A percentile compares a stretch with the other conserved stretches of the same genome.
Conservation (phyloP, 2,888 invertebrate species). For the Amblyteles armatorius region DNA sequence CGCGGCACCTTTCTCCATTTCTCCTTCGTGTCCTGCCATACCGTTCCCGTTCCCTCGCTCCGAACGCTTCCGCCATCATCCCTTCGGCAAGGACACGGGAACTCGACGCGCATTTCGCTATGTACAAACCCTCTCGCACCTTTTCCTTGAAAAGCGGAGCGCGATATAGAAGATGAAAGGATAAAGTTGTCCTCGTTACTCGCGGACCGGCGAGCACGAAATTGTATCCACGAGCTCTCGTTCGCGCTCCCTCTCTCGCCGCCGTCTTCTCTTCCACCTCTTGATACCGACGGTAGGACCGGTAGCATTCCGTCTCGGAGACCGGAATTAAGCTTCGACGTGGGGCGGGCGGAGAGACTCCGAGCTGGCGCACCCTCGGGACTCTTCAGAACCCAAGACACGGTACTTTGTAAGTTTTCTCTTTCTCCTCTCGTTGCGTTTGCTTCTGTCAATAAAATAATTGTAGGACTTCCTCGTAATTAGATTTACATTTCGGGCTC, state of each 20-base stretch:
- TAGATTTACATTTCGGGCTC: conserved; percentile 8
- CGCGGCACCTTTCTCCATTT: conserved; percentile 30
- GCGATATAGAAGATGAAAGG: conserved; percentile 65
- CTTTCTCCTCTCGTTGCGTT: background rate
- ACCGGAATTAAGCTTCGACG: conserved; percentile 54
- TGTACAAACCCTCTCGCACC: conserved; percentile 40
- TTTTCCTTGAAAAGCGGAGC: conserved; percentile 54
- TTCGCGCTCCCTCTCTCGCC: conserved; percentile 1
- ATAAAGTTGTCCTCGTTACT: conserved; percentile 70
- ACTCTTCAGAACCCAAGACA: conserved; percentile 46
- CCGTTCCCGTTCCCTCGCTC: background rate
- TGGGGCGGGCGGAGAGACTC: conserved; percentile 19
- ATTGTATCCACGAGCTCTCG: conserved; percentile 57
- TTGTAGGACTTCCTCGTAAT: conserved; percentile 12
- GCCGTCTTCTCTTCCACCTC: conserved; percentile 10
- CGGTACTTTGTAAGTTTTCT: conserved; percentile 58
- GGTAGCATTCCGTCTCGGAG: conserved; percentile 24
- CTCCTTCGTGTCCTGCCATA: background rate
- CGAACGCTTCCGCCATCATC: conserved; percentile 29
- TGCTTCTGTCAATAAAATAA: conserved; percentile 37
- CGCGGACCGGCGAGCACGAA: conserved; percentile 60
- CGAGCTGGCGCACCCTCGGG: conserved; percentile 36
- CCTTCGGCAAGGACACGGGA: conserved; percentile 35
- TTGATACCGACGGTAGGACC: conserved; percentile 1
- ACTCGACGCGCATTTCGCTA: conserved; percentile 42